A percentile compares a stretch with the other conserved stretches of the same genome.
Evolutionary conservation across 2,888 invertebrate genomes (phyloP).

Genomic region (Aporophyla nigra): DNA sequence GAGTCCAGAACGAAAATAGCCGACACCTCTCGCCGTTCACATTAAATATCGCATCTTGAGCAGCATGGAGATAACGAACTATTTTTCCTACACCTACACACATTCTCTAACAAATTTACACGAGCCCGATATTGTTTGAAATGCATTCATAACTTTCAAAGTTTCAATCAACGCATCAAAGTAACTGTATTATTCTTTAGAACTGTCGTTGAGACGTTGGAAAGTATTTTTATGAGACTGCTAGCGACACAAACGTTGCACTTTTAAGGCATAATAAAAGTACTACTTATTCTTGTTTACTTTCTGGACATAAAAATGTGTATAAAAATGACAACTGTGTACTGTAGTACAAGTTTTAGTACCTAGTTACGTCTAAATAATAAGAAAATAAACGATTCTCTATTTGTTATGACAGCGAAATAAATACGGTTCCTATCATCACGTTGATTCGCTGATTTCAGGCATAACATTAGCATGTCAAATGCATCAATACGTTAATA

Average conservation of each 20-base stretch:
- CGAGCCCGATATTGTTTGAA: constrained; percentile 69
- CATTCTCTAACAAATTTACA: constrained; percentile 71
- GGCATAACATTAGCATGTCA: constrained; percentile 23
- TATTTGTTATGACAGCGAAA: constrained; percentile 25
- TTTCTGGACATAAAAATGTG: constrained; percentile 55
- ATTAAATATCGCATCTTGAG: constrained; percentile 81
- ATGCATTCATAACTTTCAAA: constrained; percentile 62
- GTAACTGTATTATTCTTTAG: constrained; percentile 21
- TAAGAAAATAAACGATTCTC: constrained; percentile 7
- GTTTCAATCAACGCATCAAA: constrained; percentile 45
- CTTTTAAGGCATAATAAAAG: constrained; percentile 64
- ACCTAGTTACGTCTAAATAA: constrained; percentile 4
- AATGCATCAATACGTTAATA: constrained; percentile 32
- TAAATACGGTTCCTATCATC: not conserved
- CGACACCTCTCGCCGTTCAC: constrained; percentile 80
- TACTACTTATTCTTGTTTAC: constrained; percentile 62
- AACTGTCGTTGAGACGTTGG: constrained; percentile 30
- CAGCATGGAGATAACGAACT: constrained; percentile 78
- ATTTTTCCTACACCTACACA: constrained; percentile 83
- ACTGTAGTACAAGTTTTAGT: constrained; percentile 13
- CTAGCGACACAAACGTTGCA: constrained; percentile 48
- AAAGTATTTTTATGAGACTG: constrained; percentile 52
- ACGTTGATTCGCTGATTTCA: constrained; percentile 7
- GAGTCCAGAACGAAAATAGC: constrained; percentile 83
- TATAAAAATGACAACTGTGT: constrained; percentile 51